These are phyloP conservation scores for Drosophila teissieri DNA, from an alignment of 1,140 invertebrate genomes.

Conservation along the genomic window DNA sequence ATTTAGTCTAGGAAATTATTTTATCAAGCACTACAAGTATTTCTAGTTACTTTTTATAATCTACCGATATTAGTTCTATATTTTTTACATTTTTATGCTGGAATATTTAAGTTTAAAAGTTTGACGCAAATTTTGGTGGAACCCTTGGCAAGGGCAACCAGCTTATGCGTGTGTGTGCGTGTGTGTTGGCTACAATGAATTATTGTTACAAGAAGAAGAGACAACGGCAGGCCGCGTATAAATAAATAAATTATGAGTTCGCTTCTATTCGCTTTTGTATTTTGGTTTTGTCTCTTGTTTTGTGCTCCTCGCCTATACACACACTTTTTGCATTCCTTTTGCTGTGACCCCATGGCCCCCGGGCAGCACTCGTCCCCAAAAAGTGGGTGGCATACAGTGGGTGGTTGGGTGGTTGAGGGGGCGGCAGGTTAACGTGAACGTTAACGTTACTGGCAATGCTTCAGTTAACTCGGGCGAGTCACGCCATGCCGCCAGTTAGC, in stretches of 20 bases:
- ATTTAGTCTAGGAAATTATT: too few relatives aligned
- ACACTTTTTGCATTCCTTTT: slow-evolving; percentile 62
- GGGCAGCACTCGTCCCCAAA: slow-evolving; percentile 27
- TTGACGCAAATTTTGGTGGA: not conserved
- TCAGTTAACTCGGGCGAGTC: slow-evolving; percentile 64
- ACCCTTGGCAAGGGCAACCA: slow-evolving; percentile 35
- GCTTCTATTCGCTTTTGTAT: slow-evolving; percentile 48
- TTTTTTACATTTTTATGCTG: not conserved
- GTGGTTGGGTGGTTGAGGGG: not conserved
- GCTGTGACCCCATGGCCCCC: slow-evolving; percentile 45
- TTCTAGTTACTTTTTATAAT: not conserved
- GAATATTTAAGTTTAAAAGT: not conserved
- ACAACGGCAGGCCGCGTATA: slow-evolving; percentile 58
- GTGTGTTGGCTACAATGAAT: slow-evolving; percentile 69
- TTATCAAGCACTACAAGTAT: too few relatives aligned
- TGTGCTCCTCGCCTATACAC: slow-evolving; percentile 32
- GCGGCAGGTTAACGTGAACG: slow-evolving; percentile 47
- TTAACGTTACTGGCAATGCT: slow-evolving; percentile 33
- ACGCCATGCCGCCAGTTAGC: slow-evolving; percentile 74
- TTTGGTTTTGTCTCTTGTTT: slow-evolving; percentile 49
- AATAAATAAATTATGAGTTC: slow-evolving; percentile 80
- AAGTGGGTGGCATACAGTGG: not conserved
- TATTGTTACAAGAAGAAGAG: slow-evolving; percentile 74
- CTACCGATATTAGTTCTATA: not conserved
- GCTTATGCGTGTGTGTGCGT: slow-evolving; percentile 36